Evolutionary conservation across 2,888 invertebrate genomes (phyloP).

Genomic region (Junonia oenone): DNA sequence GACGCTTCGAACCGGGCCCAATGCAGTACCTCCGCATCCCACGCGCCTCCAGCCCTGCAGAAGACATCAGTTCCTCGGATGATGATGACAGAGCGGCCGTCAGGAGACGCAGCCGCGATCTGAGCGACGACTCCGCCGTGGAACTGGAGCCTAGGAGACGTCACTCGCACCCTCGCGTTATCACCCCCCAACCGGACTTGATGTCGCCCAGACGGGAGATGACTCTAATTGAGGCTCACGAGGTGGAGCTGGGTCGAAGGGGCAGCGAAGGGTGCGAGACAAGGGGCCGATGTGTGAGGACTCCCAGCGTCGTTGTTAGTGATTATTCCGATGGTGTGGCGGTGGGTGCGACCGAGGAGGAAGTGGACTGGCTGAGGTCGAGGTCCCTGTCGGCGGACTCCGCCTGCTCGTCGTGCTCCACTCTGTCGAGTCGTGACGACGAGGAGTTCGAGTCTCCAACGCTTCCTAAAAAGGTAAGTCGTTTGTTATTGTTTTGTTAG

Average conservation of each 20-base stretch:
- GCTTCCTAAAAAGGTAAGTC: constrained; percentile 73
- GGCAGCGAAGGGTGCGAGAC: constrained; percentile 70
- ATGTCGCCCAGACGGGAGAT: constrained; percentile 65
- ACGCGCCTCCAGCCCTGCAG: constrained; percentile 58
- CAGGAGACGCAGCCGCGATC: constrained; percentile 64
- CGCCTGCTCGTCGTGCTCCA: constrained; percentile 87
- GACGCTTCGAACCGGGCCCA: constrained; percentile 65
- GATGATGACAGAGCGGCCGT: constrained; percentile 72
- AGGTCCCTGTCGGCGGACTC: constrained; percentile 82
- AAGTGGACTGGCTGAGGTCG: constrained; percentile 66
- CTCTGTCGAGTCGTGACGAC: constrained; percentile 86
- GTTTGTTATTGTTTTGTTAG: constrained; percentile 16
- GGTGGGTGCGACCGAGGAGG: constrained; percentile 67
- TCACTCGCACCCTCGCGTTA: constrained; percentile 62
- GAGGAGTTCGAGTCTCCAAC: constrained; percentile 74
- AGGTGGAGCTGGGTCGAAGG: constrained; percentile 78
- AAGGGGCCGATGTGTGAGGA: constrained; percentile 83
- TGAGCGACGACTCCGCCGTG: constrained; percentile 78
- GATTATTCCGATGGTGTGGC: constrained; percentile 88
- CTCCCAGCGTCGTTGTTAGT: constrained; percentile 92
- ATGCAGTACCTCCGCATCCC: constrained; percentile 74
- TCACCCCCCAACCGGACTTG: constrained; percentile 61
- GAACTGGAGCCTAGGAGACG: constrained; percentile 73
- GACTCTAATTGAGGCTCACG: constrained; percentile 72
- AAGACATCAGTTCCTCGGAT: constrained; percentile 70